Conservation (phyloP, 1,140 invertebrate genomes). For the Choristoneura fumiferana region DNA sequence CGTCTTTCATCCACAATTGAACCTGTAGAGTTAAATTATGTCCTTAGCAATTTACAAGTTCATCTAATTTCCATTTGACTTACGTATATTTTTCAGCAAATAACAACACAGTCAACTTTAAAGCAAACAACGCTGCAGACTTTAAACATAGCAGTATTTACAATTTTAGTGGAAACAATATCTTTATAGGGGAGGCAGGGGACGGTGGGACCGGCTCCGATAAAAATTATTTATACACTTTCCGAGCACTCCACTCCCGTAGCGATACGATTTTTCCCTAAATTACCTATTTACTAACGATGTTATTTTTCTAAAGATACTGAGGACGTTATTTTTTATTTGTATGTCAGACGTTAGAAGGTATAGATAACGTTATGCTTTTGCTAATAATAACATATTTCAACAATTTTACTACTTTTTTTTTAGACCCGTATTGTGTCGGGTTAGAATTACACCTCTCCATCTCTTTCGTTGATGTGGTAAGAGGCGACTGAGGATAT, state of each 20-base stretch:
- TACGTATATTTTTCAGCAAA: too few species aligned
- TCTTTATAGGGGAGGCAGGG: slow-evolving; percentile 20
- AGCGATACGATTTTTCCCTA: slow-evolving; percentile 50
- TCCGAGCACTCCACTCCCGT: slow-evolving; percentile 46
- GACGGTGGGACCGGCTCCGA: slow-evolving; percentile 25
- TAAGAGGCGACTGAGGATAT: too few species aligned
- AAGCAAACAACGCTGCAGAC: not conserved
- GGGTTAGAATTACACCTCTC: too few species aligned
- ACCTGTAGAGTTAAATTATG: too few species aligned
- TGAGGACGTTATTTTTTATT: slow-evolving; percentile 16
- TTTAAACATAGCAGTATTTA: slow-evolving; percentile 15
- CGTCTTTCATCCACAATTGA: too few species aligned
- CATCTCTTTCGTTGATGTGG: too few species aligned
- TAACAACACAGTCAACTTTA: too few species aligned
- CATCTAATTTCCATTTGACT: too few species aligned
- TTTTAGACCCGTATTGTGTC: too few species aligned
- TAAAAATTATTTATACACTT: slow-evolving; percentile 56
- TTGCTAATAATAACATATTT: too few species aligned
- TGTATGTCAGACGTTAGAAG: not conserved
- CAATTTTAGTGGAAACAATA: slow-evolving; percentile 21
- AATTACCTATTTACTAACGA: slow-evolving; percentile 42
- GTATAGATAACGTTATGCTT: not conserved
- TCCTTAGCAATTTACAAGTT: too few species aligned
- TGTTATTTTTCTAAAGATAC: slow-evolving; percentile 18
- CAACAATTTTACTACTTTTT: too few species aligned